Evolutionary conservation across 1,140 invertebrate genomes (phyloP).

Genomic region (Drosophila nebulosa): DNA sequence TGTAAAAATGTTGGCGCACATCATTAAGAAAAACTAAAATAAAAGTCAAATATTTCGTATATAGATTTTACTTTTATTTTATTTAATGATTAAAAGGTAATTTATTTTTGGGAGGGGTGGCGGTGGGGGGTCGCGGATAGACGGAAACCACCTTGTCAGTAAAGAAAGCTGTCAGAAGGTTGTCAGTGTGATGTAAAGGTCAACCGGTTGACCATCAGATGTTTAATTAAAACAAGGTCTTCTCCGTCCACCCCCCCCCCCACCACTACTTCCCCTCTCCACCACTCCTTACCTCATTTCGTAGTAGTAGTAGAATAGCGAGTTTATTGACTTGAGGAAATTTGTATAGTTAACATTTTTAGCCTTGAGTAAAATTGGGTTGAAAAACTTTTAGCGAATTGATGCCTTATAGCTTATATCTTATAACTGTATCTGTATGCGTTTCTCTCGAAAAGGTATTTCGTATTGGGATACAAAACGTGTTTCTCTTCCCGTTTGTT

Average conservation of each 20-base stretch:
- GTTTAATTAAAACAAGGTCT: background rate
- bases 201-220: slow-evolving; percentile 35
- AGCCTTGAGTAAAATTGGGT: too few relatives aligned
- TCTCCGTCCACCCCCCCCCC: too few relatives aligned
- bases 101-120: background rate
- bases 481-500: slow-evolving; percentile 34
- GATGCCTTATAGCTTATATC: too few relatives aligned
- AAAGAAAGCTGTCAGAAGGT: slow-evolving; percentile 25
- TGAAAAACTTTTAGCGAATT: too few relatives aligned
- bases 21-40: slow-evolving; percentile 4
- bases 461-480: slow-evolving; percentile 22
- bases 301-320: too few relatives aligned
- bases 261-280: too few relatives aligned
- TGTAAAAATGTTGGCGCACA: slow-evolving; percentile 40
- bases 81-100: slow-evolving; percentile 6
- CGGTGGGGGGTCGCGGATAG: background rate
- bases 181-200: slow-evolving; percentile 34
- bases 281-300: too few relatives aligned
- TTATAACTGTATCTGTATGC: background rate
- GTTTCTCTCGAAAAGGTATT: background rate
- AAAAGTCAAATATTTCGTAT: slow-evolving; percentile 7
- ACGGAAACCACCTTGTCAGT: slow-evolving; percentile 47
- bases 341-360: too few relatives aligned
- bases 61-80: slow-evolving; percentile 17
- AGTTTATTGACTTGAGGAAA: too few relatives aligned